Base-by-base conservation (phyloP, 2,888 invertebrate genomes). In the Drosophila conformis region DNA sequence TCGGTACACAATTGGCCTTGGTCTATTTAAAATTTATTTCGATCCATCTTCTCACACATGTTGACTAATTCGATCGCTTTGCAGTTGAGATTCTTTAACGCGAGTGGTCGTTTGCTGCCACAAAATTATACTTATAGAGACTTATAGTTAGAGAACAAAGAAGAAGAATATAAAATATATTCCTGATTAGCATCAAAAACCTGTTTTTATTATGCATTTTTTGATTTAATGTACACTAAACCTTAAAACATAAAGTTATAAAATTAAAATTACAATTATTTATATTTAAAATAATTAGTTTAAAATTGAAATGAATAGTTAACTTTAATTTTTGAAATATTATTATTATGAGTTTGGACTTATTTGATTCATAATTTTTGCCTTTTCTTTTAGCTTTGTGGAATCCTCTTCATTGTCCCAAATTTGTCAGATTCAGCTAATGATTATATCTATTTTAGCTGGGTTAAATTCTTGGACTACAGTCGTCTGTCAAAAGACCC, bases 401-500 rank as follows among this genome's bases (percentile, higher is more conserved):
- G 7, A 46, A 21, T 46, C 7, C 18, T 8, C 35, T 38, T n/a
- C 18, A 2, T 38, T 18, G 18, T 4, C 0, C 1, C 40, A 40
- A 1, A n/a, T 10, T 40, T 0, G 2, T 4, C 10, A 40, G 40
- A 40, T 40, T 10, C 7, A 2, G 2, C 21, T 4, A 7, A 21
- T 7, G 7, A 21, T 46, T 1, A 4, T 21, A 7, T 1, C 4
- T 4, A 15, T 21, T 46, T 21, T 4, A 21, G 7, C 1, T 21
- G 0, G 3, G 6, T 21, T 1, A 2, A 2, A 42, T 42, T 13
- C 42, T 21, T 21, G 1, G 21, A 21, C 11, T 1, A 10, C 1
- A 10, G 2, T 36, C 2, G 7, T 0, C 3, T 13, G 2, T 21
- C 3, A 21, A 13, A 0, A 40, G n/a, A 40, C n/a, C n/a, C 10